These are phyloP conservation scores for Fringilla coelebs DNA, from an alignment of 2,797 vertebrate genomes.

Conservation along the genomic window DNA sequence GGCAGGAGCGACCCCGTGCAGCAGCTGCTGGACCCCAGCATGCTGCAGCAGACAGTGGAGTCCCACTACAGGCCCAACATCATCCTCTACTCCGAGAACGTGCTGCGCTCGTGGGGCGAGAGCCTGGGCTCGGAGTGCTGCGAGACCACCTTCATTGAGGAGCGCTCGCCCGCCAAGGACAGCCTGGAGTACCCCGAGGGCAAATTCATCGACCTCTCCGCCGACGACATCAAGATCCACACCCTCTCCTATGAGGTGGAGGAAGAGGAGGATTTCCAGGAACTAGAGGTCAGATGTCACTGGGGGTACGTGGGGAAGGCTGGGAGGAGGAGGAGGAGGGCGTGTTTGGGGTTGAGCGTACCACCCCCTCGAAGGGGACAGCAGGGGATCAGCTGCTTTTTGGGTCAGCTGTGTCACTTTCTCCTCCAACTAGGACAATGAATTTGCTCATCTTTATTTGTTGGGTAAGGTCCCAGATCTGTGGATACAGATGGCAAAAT, in stretches of 20 bases:
- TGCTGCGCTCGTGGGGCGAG: slow-evolving; percentile 84
- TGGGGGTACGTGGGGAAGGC: background rate
- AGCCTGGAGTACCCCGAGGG: slow-evolving; percentile 81
- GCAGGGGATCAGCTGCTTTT: background rate
- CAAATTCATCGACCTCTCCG: slow-evolving; percentile 84
- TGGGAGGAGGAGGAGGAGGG: background rate
- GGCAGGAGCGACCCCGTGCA: slow-evolving; percentile 71
- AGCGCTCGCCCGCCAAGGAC: slow-evolving; percentile 79
- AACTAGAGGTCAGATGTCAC: slow-evolving; percentile 84
- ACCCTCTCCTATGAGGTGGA: slow-evolving; percentile 90
- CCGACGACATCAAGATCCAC: slow-evolving; percentile 87
- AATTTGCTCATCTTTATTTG: background rate
- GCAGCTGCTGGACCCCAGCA: slow-evolving; percentile 86
- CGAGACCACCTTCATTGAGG: slow-evolving; percentile 93
- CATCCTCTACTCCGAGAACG: slow-evolving; percentile 85
- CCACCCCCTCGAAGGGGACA: background rate
- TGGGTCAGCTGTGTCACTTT: background rate
- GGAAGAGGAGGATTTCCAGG: slow-evolving; percentile 91
- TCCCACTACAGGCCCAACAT: slow-evolving; percentile 82
- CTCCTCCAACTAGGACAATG: background rate
- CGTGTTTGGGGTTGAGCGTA: background rate
- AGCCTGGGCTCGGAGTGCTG: slow-evolving; percentile 81
- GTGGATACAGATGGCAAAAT: background rate
- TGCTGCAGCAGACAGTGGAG: slow-evolving; percentile 81
- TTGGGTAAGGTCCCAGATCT: background rate